Base-by-base conservation (phyloP, 2,888 invertebrate genomes). In the Tenthredo livida region DNA sequence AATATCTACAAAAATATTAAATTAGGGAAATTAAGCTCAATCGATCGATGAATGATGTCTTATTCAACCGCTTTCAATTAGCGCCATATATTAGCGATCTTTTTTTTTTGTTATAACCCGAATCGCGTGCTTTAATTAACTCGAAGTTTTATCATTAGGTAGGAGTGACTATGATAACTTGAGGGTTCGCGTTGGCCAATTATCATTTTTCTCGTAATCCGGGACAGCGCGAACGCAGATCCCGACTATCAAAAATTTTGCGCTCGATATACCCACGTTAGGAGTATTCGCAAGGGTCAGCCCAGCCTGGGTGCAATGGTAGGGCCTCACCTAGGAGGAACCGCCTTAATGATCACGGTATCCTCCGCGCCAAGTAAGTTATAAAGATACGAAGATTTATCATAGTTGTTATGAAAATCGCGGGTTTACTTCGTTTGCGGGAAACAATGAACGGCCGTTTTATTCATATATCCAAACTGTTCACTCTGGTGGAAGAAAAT, bases 281-380 rank as follows among this genome's bases (percentile, higher is more conserved):
- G 94, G 91, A 94, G 95, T 95, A 95, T 94, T 95, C 94, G 94
- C 94, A 95, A 93, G 94, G 94, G 95, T 94, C 92, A 91, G 90
- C 94, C 95, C 94, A 90, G 91, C 94, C 95, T 92, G 88, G 92
- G 96, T 96, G 96, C 96, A 96, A 96, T 96, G 96, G 93, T 93
- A 92, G 95, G 95, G 93, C 95, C 95, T 95, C 92, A 92, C 93
- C 95, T 93, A 95, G 92, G 94, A 94, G 95, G 95, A 95, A 94
- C 95, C 95, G 95, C 95, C 95, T 95, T 92, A 93, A 0, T 96
- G 96, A 96, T 96, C 96, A 95, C 95, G 95, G 95, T 95, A 93
- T 94, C 95, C 95, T 95, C 96, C 96, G 94, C 96, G 96, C 95
- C 95, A 96, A 96, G 96, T 96, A 96, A 96, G 96, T 95, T 93